Evolutionary conservation across 2,113 vertebrate species (phyloP).

Genomic region (Gambusia holbrooki): DNA sequence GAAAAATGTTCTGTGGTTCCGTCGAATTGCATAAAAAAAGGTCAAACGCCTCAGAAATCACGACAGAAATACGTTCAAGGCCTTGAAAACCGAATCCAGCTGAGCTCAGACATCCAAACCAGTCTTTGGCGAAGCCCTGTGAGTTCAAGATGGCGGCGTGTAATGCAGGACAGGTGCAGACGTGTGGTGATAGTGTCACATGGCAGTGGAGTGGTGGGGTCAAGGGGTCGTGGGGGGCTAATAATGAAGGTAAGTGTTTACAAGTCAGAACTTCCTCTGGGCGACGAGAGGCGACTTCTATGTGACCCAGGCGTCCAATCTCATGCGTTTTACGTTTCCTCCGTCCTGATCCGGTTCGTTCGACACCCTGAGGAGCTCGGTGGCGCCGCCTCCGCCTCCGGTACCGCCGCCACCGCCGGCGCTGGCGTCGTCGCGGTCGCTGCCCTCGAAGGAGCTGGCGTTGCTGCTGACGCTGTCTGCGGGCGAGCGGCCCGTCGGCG

Average conservation of each 20-base stretch:
- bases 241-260: constrained; percentile 43
- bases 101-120: constrained; percentile 25
- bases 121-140: constrained; percentile 49
- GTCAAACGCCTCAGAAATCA: constrained; percentile 26
- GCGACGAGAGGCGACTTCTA: constrained; percentile 66
- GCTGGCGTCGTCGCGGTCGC: constrained; percentile 86
- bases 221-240: constrained; percentile 31
- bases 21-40: constrained; percentile 27
- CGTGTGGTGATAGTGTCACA: constrained; percentile 63
- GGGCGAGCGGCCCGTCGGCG: constrained; percentile 86
- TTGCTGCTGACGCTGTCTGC: constrained; percentile 95
- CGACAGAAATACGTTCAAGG: constrained; percentile 47
- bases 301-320: constrained; percentile 95
- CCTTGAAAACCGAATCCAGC: constrained; percentile 56
- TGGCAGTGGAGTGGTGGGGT: constrained; percentile 52
- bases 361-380: constrained; percentile 84
- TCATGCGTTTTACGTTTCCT: constrained; percentile 91
- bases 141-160: constrained; percentile 43
- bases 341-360: constrained; percentile 87
- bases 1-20: constrained; percentile 41
- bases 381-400: constrained; percentile 64
- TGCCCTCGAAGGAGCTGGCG: constrained; percentile 91
- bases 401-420: constrained; percentile 67
- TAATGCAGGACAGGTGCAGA: constrained; percentile 47
- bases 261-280: constrained; percentile 46